Percentiles rank a stretch among this genome's conserved stretches.
Conservation (phyloP, 2,113 vertebrate species). For the Furnarius figulus region DNA sequence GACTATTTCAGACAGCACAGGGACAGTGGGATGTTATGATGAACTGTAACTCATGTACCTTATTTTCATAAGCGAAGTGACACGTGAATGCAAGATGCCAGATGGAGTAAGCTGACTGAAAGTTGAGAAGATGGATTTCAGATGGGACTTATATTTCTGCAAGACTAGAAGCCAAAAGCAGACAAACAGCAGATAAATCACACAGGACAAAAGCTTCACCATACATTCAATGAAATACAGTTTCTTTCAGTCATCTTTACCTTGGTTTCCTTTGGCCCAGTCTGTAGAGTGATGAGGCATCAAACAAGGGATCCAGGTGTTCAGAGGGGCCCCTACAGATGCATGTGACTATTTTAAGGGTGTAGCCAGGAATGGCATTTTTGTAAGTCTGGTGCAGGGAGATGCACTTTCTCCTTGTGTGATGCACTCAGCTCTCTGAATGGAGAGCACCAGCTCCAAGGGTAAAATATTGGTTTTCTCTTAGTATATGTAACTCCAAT, state of each 20-base stretch:
- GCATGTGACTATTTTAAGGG: not conserved
- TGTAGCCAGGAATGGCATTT: not conserved
- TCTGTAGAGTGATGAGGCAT: not conserved
- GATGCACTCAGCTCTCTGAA: not conserved
- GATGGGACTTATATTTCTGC: not conserved
- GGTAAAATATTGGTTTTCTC: not conserved
- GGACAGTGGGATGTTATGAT: not conserved
- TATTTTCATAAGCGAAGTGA: not conserved
- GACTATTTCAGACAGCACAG: not conserved
- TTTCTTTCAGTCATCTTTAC: not conserved
- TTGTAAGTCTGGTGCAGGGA: not conserved
- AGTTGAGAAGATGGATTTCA: not conserved
- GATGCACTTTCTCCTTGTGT: not conserved
- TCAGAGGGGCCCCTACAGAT: not conserved
- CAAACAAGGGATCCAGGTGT: rapidly evolving
- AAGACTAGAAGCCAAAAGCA: not conserved
- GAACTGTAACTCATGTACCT: not conserved
- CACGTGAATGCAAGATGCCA: not conserved
- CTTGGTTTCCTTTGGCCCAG: not conserved
- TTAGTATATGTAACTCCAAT: constrained; percentile 15
- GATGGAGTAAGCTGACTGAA: not conserved
- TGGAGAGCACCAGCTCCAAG: not conserved
- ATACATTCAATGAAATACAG: not conserved
- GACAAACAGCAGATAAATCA: not conserved
- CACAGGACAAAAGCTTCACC: not conserved